Conservation (phyloP, 1,140 invertebrate genomes). For the Drosophila pseudoananassae region DNA sequence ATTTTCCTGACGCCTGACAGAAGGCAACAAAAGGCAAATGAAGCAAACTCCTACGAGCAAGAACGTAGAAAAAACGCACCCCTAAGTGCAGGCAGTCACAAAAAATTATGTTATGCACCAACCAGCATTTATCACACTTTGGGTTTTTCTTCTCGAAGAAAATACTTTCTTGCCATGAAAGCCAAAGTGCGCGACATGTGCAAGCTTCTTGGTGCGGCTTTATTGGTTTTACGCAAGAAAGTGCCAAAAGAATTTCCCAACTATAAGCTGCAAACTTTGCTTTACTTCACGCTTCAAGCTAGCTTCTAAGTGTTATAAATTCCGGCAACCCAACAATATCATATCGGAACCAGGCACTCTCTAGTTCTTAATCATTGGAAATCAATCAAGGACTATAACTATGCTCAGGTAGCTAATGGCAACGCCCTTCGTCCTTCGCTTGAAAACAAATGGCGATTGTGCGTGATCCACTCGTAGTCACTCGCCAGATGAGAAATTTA, state of each 20-base stretch:
- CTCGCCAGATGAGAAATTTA: constrained; percentile 34
- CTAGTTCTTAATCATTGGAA: constrained; percentile 15
- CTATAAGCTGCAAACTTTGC: constrained; percentile 48
- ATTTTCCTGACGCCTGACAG: constrained; percentile 52
- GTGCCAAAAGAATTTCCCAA: constrained; percentile 15
- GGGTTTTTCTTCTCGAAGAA: constrained; percentile 15
- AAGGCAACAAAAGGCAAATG: constrained; percentile 50
- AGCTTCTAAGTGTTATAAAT: constrained; percentile 1
- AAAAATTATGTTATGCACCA: constrained; percentile 32
- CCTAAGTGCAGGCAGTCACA: constrained; percentile 15
- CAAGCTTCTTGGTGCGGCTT: constrained; percentile 35
- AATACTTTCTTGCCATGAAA: constrained; percentile 20
- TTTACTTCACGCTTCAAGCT: constrained; percentile 22
- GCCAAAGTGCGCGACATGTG: constrained; percentile 43
- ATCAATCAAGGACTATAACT: constrained; percentile 53
- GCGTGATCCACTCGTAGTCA: constrained; percentile 34
- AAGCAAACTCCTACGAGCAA: constrained; percentile 41
- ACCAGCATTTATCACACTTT: constrained; percentile 61
- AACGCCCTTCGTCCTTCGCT: constrained; percentile 13
- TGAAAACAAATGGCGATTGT: constrained; percentile 36
- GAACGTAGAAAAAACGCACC: constrained; percentile 1
- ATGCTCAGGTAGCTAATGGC: constrained; percentile 42
- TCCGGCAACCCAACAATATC: constrained; percentile 1
- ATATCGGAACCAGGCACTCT: constrained; percentile 7
- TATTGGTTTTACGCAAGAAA: constrained; percentile 41